Base-by-base conservation (phyloP, 2,113 vertebrate genomes). In the Paradisaea rubra region DNA sequence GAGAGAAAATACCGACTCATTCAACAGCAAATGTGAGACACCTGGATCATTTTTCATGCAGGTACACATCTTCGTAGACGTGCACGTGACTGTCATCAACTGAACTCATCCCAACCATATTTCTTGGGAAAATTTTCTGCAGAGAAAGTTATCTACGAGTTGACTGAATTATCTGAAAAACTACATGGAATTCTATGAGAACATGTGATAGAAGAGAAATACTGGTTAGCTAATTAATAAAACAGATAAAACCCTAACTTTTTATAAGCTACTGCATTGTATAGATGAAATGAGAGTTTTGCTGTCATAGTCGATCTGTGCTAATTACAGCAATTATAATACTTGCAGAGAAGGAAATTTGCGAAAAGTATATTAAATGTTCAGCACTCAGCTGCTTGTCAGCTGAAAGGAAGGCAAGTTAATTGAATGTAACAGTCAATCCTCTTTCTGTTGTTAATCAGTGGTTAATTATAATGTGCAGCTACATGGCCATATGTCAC, bases 401-500 rank as follows among this genome's bases (percentile, higher is more conserved):
- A 74, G 59, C 54, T 78, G 89, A 93, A 92, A 69, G 80, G 54
- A 64, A 86, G 85, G 88, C 33, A 33, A 88, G 69, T 86, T 87
- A 88, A 94, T 94, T 92, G 96, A 93, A 80, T 81, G 74, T 91
- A 95, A 84, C 70, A 86, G 81, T 66, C 88, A 84, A 61, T 74
- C 85, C 69, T 86, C 74, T 94, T 92, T 83, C 87, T 74, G 72
- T 74, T 83, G 41, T 68, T 92, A 71, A 80, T 94, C 49, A 66
- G 84, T 76, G 57, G 79, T 72, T 97, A 94, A 95, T 96, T 94
- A 95, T 47, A 85, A 74, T 5, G 89, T 86, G 86, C 44, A 88
- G 80, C 91, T 78, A 45, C 52, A 7, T 10, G 45, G 88, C 88
- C 72, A 22, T 47, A 88, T 78, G 96, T 95, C 94, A 92, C 88